Evolutionary conservation across 2,797 vertebrate genomes (phyloP).

Genomic region (Synanceia verrucosa): DNA sequence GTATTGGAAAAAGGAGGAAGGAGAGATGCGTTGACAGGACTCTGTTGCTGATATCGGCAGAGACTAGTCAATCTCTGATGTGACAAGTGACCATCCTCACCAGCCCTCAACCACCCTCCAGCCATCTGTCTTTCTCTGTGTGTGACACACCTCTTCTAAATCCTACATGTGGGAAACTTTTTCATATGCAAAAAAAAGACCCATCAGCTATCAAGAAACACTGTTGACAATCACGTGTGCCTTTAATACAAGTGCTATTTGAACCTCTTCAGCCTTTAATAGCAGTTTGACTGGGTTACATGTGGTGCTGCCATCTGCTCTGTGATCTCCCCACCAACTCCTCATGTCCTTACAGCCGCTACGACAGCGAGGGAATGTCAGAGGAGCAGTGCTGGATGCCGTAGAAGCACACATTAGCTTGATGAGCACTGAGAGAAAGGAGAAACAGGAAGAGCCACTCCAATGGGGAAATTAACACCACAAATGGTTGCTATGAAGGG

Average conservation of each 20-base stretch:
- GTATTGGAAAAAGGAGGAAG: slow-evolving; percentile 25
- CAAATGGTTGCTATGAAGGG: not conserved
- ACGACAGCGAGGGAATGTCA: slow-evolving; percentile 17
- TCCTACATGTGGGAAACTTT: too few relatives aligned
- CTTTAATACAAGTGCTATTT: slow-evolving; percentile 8
- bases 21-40: slow-evolving; percentile 44
- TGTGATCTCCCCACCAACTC: slow-evolving; percentile 16
- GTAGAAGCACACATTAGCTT: slow-evolving; percentile 5
- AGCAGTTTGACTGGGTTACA: slow-evolving; percentile 41
- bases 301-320: slow-evolving; percentile 60
- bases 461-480: not conserved
- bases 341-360: slow-evolving; percentile 15
- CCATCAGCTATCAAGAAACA: not conserved
- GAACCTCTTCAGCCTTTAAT: slow-evolving; percentile 31
- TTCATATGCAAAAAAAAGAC: not conserved
- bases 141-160: too few relatives aligned
- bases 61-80: slow-evolving; percentile 54
- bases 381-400: slow-evolving; percentile 13
- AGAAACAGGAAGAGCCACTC: not conserved
- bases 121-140: slow-evolving; percentile 37
- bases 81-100: slow-evolving; percentile 52
- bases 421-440: not conserved
- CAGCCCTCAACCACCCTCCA: slow-evolving; percentile 45
- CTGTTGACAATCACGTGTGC: not conserved
- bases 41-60: slow-evolving; percentile 57